These are phyloP conservation scores for Cyanistes caeruleus DNA, from an alignment of 2,113 vertebrate genomes.

Conservation along the genomic window DNA sequence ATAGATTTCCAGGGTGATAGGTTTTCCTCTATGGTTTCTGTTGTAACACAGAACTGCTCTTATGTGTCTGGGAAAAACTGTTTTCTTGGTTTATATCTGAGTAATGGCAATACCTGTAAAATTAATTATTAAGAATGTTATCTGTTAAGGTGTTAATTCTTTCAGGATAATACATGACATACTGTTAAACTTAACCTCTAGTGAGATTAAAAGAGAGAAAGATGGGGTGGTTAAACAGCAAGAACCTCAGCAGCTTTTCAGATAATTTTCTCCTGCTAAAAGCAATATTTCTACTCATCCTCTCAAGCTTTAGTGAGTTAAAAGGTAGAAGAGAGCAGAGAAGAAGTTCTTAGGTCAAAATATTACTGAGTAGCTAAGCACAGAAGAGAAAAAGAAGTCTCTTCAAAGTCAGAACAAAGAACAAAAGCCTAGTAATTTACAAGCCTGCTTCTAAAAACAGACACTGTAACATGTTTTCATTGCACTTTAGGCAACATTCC, in stretches of 20 bases:
- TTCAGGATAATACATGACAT: not conserved
- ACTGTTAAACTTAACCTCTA: not conserved
- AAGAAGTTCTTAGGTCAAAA: not conserved
- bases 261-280: not conserved
- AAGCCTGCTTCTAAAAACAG: slow-evolving; percentile 2
- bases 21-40: not conserved
- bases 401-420: not conserved
- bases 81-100: not conserved
- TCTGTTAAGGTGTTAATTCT: not conserved
- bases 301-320: not conserved
- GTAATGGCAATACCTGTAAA: not conserved
- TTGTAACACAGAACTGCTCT: not conserved
- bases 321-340: not conserved
- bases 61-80: not conserved
- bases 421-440: slow-evolving; percentile 12
- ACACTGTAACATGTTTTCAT: not conserved
- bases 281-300: not conserved
- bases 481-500: not conserved
- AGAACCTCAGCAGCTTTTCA: not conserved
- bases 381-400: not conserved
- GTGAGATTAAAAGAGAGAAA: not conserved
- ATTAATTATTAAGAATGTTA: not conserved
- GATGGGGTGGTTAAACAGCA: not conserved
- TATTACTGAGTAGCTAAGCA: not conserved
- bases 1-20: not conserved